Evolutionary conservation across 2,888 invertebrate species (phyloP), one percentile per base, ranked within the genome.

Genomic region (Drosophila prolongata): DNA sequence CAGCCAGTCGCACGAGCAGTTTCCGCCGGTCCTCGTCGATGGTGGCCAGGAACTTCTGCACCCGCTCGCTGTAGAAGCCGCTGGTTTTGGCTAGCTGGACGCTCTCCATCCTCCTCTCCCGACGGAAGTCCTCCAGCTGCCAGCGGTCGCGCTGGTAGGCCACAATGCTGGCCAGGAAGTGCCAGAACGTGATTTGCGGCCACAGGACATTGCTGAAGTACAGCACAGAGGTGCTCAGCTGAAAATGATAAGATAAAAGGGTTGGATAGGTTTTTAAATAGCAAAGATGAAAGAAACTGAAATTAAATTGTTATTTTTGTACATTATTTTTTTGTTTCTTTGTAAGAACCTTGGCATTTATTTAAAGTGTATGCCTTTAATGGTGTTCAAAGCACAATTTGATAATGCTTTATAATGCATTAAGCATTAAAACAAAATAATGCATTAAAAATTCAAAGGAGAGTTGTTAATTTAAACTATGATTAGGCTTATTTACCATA

Each of bases 111-210:
- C 75, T 75, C 14, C 88, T 79, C 8, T 57, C 43, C 0, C 68
- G 64, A 52, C 77, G 79, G 13, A 71, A 87, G 1, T 67, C 55
- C 1, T 84, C 77, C 30, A 91, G 43, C n/a, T 75, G 76, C 4
- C 65, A 35, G 11, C 78, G 65, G 42, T 89, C 83, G 6, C 87
- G 81, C 93, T 99, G 99, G 92, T 97, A 99, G 84, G 96, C 95
- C 84, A 99, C 95, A 69, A 99, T 94, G 30, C 97, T 97, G 19
- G 94, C 94, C 76, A 98, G 93, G 55, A 99, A 94, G 92, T 98
- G 96, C 98, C 98, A 99, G 69, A 98, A 94, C 46, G 95, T 95
- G 90, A 99, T 98, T 90, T 98, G 98, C 2, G 99, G 99, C 99
- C 99, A 99, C 38, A 99, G 92, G 0, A 97, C 96, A 74, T 96